phyloP scores from a whole-genome alignment of 2,888 invertebrate species.

The Synergus umbraculus region DNA sequence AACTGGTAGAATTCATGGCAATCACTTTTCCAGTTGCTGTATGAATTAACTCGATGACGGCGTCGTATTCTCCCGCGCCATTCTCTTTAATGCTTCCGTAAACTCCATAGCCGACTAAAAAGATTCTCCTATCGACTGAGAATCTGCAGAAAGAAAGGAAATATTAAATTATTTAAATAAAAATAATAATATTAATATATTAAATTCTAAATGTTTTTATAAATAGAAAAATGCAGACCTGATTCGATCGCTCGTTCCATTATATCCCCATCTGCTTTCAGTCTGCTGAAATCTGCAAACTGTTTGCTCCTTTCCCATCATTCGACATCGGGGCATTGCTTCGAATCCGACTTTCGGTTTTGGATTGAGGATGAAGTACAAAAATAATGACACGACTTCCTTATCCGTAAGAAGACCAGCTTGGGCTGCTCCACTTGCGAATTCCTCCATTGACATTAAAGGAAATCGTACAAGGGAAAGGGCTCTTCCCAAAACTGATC shows the following conservation, averaged over 20 bases:
- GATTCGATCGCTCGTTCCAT: slow-evolving; percentile 89
- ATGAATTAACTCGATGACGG: slow-evolving; percentile 87
- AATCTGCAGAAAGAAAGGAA: slow-evolving; percentile 79
- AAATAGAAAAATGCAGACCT: slow-evolving; percentile 75
- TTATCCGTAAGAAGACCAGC: slow-evolving; percentile 86
- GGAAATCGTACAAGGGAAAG: slow-evolving; percentile 88
- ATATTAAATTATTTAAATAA: not conserved
- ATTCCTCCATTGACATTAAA: slow-evolving; percentile 91
- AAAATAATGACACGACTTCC: slow-evolving; percentile 86
- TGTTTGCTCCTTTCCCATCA: slow-evolving; percentile 88
- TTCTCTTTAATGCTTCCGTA: slow-evolving; percentile 86
- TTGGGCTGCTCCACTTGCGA: slow-evolving; percentile 87
- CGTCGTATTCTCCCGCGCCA: slow-evolving; percentile 88
- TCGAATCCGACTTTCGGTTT: slow-evolving; percentile 86
- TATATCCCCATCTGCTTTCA: slow-evolving; percentile 91
- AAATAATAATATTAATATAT: not conserved
- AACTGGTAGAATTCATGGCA: slow-evolving; percentile 86
- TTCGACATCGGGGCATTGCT: slow-evolving; percentile 85
- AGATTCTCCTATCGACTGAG: slow-evolving; percentile 88
- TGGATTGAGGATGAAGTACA: slow-evolving; percentile 86
- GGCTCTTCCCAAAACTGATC: slow-evolving; percentile 84
- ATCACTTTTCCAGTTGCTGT: slow-evolving; percentile 86
- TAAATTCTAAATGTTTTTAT: not conserved
- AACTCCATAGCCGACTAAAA: slow-evolving; percentile 90
- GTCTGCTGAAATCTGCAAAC: slow-evolving; percentile 87